Base-by-base conservation (phyloP, 1,140 invertebrate species). In the Nasonia vitripennis region DNA sequence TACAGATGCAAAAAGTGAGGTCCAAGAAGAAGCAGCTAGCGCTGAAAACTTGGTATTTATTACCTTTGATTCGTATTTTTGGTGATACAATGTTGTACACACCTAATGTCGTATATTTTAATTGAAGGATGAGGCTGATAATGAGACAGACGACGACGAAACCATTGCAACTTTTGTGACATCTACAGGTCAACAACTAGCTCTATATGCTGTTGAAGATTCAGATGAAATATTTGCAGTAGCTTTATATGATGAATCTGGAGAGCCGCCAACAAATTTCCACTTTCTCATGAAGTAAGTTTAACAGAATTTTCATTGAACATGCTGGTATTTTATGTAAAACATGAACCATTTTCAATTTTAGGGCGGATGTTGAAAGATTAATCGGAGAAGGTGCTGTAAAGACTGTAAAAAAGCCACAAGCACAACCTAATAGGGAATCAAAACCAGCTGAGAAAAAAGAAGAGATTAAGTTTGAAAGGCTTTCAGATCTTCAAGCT, bases 111-210 rank as follows among this genome's bases (percentile, higher is more conserved):
- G 31, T 23, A 77, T 75, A 71, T 77, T 77, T 27, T 17, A 45
- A 37, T 78, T 84, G 17, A n/a, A 78, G 62, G 17, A 83, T 68
- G 80, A 82, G 78, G 14, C 55, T 12, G 67, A 70, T 51, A 5
- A n/a, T 23, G 88, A 90, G 12, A 86, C 83, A 20, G 91, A 92
- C 17, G 93, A 93, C 41, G 93, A 93, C 83, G 91, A 92, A 89
- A 93, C 93, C 11, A 93, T 93, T 51, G 93, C 93, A 14, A 93
- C 92, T 27, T 93, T 93, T 87, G 87, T 92, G 78, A 93, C 93
- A 31, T 90, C 92, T 2, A 87, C 91, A 48, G 93, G 93, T 34
- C 91, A 93, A 75, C 91, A 92, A 84, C 86, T 93, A 75, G 93
- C 92, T 17, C 87, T 93, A 0, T 93, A 93, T 86, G 90, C 92